These are phyloP conservation scores for Ectemnius continuus DNA, from an alignment of 2,888 invertebrate species.

Conservation along the genomic window DNA sequence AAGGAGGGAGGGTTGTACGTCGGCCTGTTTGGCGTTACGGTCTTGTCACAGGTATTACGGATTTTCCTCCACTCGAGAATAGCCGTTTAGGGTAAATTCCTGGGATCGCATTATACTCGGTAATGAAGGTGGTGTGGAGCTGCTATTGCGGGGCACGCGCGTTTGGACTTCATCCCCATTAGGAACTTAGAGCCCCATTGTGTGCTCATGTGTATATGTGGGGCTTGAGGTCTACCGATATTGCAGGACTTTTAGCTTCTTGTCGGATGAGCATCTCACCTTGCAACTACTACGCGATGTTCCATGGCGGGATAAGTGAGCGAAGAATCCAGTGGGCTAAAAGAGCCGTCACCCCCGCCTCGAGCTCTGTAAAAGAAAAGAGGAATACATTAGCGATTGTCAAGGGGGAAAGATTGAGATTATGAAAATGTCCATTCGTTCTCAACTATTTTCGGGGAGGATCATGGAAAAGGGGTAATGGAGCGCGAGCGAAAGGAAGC, in stretches of 20 bases:
- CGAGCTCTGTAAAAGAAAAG: too few species aligned
- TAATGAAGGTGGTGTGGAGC: neutral
- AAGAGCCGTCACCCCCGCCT: too few species aligned
- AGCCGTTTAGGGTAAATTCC: constrained; percentile 5
- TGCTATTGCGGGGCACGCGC: neutral
- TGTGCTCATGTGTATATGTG: neutral
- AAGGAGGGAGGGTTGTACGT: neutral
- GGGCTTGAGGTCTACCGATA: neutral
- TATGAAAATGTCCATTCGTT: too few species aligned
- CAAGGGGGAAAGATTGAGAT: too few species aligned
- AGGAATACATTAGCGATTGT: too few species aligned
- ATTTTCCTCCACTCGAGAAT: constrained; percentile 1
- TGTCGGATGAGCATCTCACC: too few species aligned
- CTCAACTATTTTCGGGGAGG: too few species aligned
- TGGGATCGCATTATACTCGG: neutral
- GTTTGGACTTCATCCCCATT: neutral
- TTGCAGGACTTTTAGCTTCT: neutral
- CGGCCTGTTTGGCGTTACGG: neutral
- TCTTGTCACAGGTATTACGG: neutral
- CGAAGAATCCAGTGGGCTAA: too few species aligned
- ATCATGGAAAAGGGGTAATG: too few species aligned
- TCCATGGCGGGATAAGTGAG: too few species aligned
- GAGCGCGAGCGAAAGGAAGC: constrained; percentile 25
- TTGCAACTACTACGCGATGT: too few species aligned
- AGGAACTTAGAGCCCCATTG: neutral